phyloP scores from a whole-genome alignment of 2,888 invertebrate genomes.

The Koerneria pararmatus region DNA sequence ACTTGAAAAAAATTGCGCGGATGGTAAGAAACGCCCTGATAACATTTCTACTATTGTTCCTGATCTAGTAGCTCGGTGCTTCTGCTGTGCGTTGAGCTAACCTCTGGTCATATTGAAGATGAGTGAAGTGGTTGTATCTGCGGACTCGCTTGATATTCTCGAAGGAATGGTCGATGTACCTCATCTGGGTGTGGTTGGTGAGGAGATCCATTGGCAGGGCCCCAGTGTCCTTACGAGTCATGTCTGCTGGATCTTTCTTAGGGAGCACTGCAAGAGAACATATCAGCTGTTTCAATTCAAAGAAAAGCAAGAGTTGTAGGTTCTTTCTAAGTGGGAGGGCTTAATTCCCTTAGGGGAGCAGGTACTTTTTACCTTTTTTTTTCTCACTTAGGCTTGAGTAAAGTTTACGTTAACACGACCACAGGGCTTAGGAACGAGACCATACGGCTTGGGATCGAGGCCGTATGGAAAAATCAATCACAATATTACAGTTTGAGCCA shows the following conservation, averaged over 20 bases:
- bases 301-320: background rate
- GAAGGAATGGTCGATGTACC: slow-evolving; percentile 51
- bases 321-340: background rate
- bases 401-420: too few species aligned
- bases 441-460: too few species aligned
- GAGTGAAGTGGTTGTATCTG: slow-evolving; percentile 49
- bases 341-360: background rate
- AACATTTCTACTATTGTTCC: too few species aligned
- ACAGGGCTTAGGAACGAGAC: too few species aligned
- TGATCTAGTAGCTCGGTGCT: too few species aligned
- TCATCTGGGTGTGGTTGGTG: slow-evolving; percentile 51
- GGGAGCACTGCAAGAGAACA: slow-evolving; percentile 38
- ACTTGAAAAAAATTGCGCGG: too few species aligned
- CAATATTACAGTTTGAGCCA: too few species aligned
- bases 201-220: slow-evolving; percentile 46
- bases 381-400: too few species aligned
- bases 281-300: slow-evolving; percentile 5
- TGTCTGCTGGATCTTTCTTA: slow-evolving; percentile 50
- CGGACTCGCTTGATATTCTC: slow-evolving; percentile 50
- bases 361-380: background rate
- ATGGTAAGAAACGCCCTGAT: too few species aligned
- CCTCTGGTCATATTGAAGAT: slow-evolving; percentile 59
- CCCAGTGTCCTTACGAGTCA: slow-evolving; percentile 45
- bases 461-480: too few species aligned
- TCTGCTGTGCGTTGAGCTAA: slow-evolving; percentile 24